phyloP scores from a whole-genome alignment of 2,888 invertebrate species.

The Pelosia muscerda region DNA sequence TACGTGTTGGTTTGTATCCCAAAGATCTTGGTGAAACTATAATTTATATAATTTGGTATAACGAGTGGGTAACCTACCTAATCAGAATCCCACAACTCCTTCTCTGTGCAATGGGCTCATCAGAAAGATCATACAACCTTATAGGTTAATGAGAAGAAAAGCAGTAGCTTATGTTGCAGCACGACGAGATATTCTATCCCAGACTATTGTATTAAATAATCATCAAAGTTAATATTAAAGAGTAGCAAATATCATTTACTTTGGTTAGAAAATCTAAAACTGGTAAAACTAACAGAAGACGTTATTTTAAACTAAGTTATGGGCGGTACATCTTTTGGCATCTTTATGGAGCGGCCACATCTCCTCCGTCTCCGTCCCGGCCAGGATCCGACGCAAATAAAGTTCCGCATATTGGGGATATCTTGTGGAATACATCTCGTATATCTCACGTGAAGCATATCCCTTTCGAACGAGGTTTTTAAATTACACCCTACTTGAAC shows the following conservation, averaged over 20 bases:
- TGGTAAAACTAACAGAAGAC: not conserved
- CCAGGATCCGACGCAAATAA: not conserved
- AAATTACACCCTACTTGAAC: not conserved
- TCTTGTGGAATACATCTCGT: not conserved
- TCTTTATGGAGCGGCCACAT: not conserved
- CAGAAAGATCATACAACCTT: too few relatives aligned
- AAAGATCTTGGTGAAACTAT: too few relatives aligned
- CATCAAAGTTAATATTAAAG: too few relatives aligned
- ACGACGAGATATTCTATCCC: not conserved
- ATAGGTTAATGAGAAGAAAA: too few relatives aligned
- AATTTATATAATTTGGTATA: too few relatives aligned
- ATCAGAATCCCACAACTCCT: too few relatives aligned
- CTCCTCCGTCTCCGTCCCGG: not conserved
- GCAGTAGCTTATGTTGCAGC: too few relatives aligned
- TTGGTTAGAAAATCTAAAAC: not conserved
- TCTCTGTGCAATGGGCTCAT: too few relatives aligned
- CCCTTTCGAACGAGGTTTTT: conserved; percentile 6
- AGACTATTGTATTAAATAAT: not conserved
- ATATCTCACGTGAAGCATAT: conserved; percentile 11
- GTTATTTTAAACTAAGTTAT: not conserved
- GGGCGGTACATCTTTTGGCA: not conserved
- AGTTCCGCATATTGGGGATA: not conserved
- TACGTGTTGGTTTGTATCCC: too few relatives aligned
- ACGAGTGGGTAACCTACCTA: too few relatives aligned
- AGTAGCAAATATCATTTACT: too few relatives aligned